Conservation (phyloP, 2,797 vertebrate genomes). For the Hemitrygon akajei region DNA sequence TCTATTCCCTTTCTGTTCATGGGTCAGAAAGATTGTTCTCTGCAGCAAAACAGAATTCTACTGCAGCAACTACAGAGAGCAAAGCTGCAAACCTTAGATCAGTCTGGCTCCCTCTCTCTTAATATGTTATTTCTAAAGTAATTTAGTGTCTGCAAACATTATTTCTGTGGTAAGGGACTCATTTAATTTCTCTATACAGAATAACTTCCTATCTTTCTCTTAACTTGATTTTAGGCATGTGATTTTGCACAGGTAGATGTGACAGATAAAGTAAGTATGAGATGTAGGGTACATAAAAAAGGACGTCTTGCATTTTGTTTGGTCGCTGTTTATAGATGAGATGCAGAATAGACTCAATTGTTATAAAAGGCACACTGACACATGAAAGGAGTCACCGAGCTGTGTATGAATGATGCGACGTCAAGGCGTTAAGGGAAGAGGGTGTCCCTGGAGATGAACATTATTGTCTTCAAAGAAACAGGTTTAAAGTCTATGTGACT, state of each 20-base stretch:
- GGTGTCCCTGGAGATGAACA: neutral
- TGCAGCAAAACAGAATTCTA: neutral
- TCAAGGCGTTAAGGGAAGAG: neutral
- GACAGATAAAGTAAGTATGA: neutral
- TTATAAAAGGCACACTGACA: neutral
- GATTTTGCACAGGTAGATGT: neutral
- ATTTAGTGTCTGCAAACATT: neutral
- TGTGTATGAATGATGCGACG: neutral
- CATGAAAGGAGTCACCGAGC: neutral
- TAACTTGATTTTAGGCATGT: neutral
- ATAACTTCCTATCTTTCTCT: too few relatives aligned
- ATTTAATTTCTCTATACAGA: neutral
- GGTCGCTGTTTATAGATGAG: neutral
- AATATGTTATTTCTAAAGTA: too few relatives aligned
- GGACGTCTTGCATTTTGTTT: neutral
- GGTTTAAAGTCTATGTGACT: neutral
- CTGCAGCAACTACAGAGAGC: neutral
- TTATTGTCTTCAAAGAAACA: conserved; percentile 6
- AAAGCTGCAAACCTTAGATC: neutral
- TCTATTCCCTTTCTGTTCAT: too few relatives aligned
- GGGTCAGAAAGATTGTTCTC: too few relatives aligned
- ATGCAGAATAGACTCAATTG: neutral
- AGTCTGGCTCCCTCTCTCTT: neutral
- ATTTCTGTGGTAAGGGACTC: neutral
- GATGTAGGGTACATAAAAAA: neutral